A percentile compares a stretch with the other conserved stretches of the same genome.
These are phyloP conservation scores for Scolopax rusticola DNA, from an alignment of 2,797 vertebrate species.

Conservation along the genomic window DNA sequence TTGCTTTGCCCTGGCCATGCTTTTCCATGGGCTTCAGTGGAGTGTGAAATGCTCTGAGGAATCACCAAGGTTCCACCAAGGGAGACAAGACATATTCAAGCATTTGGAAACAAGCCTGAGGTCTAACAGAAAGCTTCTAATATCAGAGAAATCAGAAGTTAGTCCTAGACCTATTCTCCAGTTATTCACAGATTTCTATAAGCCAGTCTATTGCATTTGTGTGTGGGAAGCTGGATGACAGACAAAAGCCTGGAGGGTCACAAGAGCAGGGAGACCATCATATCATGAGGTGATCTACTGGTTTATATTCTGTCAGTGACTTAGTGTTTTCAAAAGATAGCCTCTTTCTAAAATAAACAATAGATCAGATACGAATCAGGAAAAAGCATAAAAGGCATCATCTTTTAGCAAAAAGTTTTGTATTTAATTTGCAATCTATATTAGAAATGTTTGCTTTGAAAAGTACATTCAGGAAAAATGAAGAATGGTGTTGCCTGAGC, in stretches of 20 bases:
- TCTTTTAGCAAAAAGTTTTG: neutral
- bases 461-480: neutral
- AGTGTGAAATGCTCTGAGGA: neutral
- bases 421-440: neutral
- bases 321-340: neutral
- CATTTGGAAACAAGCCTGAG: neutral
- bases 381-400: neutral
- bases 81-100: neutral
- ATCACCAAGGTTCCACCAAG: neutral
- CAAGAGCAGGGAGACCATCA: rapidly evolving
- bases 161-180: neutral
- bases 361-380: neutral
- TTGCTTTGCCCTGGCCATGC: rapidly evolving
- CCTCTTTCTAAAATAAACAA: neutral
- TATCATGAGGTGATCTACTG: neutral
- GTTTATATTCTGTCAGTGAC: neutral
- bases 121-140: neutral
- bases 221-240: neutral
- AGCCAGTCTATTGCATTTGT: rapidly evolving
- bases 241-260: rapidly evolving
- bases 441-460: neutral
- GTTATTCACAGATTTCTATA: neutral
- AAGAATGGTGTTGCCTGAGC: neutral
- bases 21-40: neutral
- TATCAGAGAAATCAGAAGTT: neutral